Evolutionary conservation across 2,113 vertebrate species (phyloP).

Genomic region (Leptocoma aspasia): DNA sequence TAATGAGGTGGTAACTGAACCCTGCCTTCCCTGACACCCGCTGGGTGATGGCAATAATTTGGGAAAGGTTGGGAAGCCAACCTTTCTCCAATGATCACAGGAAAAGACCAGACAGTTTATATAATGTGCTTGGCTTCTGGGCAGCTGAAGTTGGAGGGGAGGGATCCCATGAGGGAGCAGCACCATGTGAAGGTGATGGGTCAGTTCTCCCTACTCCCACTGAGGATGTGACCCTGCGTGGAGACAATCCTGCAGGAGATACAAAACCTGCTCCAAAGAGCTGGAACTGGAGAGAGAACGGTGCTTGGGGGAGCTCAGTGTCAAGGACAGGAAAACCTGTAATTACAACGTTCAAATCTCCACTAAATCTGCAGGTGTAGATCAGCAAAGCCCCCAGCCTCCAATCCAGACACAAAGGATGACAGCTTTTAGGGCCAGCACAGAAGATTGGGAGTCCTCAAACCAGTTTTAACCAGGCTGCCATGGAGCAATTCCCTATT

Average conservation of each 20-base stretch:
- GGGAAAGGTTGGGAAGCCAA: background rate
- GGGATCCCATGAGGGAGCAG: background rate
- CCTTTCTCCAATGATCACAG: background rate
- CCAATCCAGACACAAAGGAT: background rate
- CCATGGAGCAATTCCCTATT: background rate
- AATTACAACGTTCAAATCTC: background rate
- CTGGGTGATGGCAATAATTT: background rate
- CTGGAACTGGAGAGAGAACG: background rate
- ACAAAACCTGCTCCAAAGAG: background rate
- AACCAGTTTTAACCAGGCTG: background rate
- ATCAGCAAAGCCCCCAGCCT: background rate
- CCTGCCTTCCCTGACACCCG: background rate
- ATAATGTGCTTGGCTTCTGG: background rate
- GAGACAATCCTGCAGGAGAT: background rate
- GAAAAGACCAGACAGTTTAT: background rate
- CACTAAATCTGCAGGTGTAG: background rate
- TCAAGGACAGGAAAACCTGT: background rate
- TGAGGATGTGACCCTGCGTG: background rate
- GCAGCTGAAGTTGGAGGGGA: background rate
- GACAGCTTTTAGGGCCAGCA: background rate
- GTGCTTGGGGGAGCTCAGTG: background rate
- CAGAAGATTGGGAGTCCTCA: background rate
- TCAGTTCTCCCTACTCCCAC: accelerated
- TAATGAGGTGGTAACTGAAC: background rate
- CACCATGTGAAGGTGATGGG: background rate